Percentiles rank a stretch among this genome's conserved stretches.
Evolutionary conservation across 2,797 vertebrate species (phyloP).

Genomic region (Coranthus polyacanthus): DNA sequence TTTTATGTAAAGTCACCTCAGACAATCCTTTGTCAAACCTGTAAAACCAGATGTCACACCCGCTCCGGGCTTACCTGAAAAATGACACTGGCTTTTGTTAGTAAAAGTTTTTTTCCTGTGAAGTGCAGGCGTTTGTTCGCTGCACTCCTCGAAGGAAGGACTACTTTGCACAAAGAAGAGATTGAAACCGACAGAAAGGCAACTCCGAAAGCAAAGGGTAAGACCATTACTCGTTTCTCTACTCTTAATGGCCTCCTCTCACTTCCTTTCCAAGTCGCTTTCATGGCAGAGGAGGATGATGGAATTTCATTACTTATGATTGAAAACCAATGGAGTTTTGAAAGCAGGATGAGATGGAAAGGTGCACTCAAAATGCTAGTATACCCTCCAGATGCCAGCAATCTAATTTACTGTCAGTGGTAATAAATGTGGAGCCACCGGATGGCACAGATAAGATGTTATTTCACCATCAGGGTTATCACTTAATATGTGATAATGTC

Average conservation of each 20-base stretch:
- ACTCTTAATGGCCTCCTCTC: constrained; percentile 65
- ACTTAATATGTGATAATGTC: constrained; percentile 78
- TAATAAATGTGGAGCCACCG: constrained; percentile 74
- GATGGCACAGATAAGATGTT: constrained; percentile 73
- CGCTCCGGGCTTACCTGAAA: not conserved
- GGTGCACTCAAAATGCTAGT: constrained; percentile 76
- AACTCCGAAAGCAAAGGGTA: constrained; percentile 72
- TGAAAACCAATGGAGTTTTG: constrained; percentile 75
- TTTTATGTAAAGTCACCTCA: not conserved
- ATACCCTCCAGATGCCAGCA: constrained; percentile 72
- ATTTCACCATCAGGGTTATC: constrained; percentile 80
- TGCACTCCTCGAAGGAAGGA: constrained; percentile 24
- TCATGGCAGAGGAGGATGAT: constrained; percentile 62
- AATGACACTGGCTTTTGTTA: not conserved
- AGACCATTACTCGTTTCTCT: constrained; percentile 62
- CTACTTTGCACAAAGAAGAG: constrained; percentile 12
- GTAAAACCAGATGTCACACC: constrained; percentile 67
- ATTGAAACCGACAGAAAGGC: constrained; percentile 50
- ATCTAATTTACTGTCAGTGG: constrained; percentile 79
- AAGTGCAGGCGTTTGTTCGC: constrained; percentile 24
- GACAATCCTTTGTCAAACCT: constrained; percentile 43
- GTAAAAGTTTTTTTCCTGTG: not conserved
- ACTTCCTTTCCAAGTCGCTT: constrained; percentile 57
- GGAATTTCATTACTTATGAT: constrained; percentile 80
- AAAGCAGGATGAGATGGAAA: constrained; percentile 72